A percentile compares a stretch with the other conserved stretches of the same genome.
Conservation (phyloP, 1,140 invertebrate species). For the Drosophila repletoides region DNA sequence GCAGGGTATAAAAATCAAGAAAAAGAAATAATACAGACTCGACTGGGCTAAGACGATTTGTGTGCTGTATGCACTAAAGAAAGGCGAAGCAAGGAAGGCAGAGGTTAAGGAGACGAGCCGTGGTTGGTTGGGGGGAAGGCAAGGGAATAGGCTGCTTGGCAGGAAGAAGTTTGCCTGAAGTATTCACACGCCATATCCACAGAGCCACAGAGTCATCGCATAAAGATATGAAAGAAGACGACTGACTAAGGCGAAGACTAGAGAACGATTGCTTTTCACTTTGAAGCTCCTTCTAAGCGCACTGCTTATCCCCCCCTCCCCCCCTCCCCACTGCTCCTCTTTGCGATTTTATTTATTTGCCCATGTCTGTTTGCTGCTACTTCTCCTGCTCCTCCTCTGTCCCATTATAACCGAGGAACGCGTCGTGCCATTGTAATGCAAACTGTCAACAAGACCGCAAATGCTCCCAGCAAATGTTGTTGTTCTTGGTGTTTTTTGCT, state of each 20-base stretch:
- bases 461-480: constrained; percentile 53
- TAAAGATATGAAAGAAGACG: constrained; percentile 51
- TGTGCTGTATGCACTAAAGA: constrained; percentile 12
- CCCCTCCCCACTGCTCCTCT: not conserved
- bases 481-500: constrained; percentile 35
- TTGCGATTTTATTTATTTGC: constrained; percentile 75
- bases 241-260: not conserved
- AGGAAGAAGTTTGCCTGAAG: constrained; percentile 58
- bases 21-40: constrained; percentile 60
- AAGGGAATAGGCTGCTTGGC: not conserved
- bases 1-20: not conserved
- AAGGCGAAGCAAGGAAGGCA: not conserved
- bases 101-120: not conserved
- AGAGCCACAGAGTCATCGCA: constrained; percentile 67
- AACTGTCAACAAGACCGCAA: constrained; percentile 73
- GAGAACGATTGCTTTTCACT: constrained; percentile 71
- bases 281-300: constrained; percentile 37
- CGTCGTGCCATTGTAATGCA: constrained; percentile 72
- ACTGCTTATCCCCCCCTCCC: constrained; percentile 8
- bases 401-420: constrained; percentile 29
- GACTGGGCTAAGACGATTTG: constrained; percentile 67
- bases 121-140: not conserved
- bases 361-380: constrained; percentile 31
- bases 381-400: not conserved
- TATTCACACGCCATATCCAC: constrained; percentile 75